Percentiles rank a stretch among this genome's conserved stretches.
Conservation (phyloP, 2,888 invertebrate genomes). For the Dicyrtoma fusca region DNA sequence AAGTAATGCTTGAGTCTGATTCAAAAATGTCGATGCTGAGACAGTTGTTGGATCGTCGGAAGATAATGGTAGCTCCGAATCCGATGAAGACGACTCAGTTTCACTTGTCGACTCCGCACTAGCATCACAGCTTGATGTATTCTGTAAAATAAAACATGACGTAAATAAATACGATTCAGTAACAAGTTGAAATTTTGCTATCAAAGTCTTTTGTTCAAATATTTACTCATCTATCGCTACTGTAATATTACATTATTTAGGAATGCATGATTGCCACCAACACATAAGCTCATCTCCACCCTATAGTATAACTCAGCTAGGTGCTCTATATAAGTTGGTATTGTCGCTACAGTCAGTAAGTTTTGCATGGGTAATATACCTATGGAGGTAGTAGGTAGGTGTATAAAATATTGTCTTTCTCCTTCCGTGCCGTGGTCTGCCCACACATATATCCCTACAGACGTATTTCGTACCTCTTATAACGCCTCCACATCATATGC, state of each 20-base stretch:
- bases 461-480: not conserved
- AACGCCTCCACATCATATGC: not conserved
- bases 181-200: not conserved
- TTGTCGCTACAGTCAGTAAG: too few species aligned
- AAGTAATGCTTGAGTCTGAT: slow-evolving; percentile 49
- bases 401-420: too few species aligned
- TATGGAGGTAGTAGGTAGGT: too few species aligned
- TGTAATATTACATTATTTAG: not conserved
- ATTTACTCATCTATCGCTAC: not conserved
- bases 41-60: slow-evolving; percentile 56
- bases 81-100: slow-evolving; percentile 47
- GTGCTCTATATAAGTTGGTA: too few species aligned
- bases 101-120: slow-evolving; percentile 55
- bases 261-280: not conserved
- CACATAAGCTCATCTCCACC: not conserved
- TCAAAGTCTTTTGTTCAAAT: not conserved
- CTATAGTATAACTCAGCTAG: not conserved
- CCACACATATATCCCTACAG: not conserved
- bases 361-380: too few species aligned
- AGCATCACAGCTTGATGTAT: slow-evolving; percentile 56
- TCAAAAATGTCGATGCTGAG: slow-evolving; percentile 51
- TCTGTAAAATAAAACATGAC: slow-evolving; percentile 42
- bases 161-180: not conserved
- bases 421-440: too few species aligned
- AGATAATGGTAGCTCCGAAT: slow-evolving; percentile 48